Evolutionary conservation across 1,140 invertebrate species (phyloP), one percentile per base, ranked within the genome.

Genomic region (Probaryconus sp.): DNA sequence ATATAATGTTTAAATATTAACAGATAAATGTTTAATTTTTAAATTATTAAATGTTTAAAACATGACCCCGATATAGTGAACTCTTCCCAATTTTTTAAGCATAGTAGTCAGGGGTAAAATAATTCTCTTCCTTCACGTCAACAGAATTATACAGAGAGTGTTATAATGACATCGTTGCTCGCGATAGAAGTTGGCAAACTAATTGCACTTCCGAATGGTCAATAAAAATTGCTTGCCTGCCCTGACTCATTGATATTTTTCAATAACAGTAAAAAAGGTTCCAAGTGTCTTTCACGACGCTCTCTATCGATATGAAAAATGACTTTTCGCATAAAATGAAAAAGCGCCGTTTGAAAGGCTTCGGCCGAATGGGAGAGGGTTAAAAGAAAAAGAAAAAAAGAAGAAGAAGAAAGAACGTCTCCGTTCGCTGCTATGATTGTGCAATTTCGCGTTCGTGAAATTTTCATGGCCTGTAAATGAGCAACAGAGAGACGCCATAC

Each of bases 381-480:
- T 7, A 4, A 3, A 28, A 2, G 17, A 26, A n/a, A 40, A 10
- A 60, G n/a, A 35, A 26, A 38, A 37, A 24, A 17, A 20, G 33
- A 21, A 5, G 6, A 6, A 4, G 5, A 28, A 2, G 17, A 26
- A n/a, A 40, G 18, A 60, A 53, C 26, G 65, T 31, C 31, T 14
- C 28, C 14, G 6, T 24, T 21, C 9, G 48, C 24, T 7, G 13
- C 45, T 33, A 40, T 51, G 45, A 75, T 58, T 40, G 43, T 13
- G 45, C 53, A 45, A 64, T 75, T 75, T 65, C 40, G 13, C 58
- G 38, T 65, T 50, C 48, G 51, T 63, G 53, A 68, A 58, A 61
- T 67, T 51, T 74, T 68, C 48, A 56, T 63, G 63, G 35, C 17
- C 48, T 58, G 58, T 75, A 68, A 76, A 76, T 76, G 65, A 58